Evolutionary conservation across 1,140 invertebrate species (phyloP).

Genomic region (Scaptomyza hsui): DNA sequence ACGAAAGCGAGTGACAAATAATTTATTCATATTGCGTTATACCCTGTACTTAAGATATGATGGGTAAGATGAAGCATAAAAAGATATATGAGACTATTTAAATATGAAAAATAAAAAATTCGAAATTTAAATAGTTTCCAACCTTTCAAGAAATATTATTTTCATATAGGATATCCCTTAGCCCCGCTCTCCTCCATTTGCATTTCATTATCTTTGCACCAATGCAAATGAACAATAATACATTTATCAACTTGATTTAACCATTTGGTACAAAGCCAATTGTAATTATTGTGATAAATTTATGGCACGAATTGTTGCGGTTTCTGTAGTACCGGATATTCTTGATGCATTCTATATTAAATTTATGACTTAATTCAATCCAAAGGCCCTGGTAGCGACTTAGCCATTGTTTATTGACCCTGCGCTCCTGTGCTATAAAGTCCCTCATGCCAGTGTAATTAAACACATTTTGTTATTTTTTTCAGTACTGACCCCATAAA

Average conservation of each 20-base stretch:
- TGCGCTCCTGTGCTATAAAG: neutral
- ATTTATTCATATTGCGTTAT: neutral
- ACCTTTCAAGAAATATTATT: too few relatives aligned
- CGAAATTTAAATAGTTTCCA: too few relatives aligned
- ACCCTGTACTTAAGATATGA: neutral
- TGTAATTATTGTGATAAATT: conserved; percentile 50
- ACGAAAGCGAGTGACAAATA: conserved; percentile 11
- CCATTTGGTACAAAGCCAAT: conserved; percentile 27
- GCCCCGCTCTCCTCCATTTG: neutral
- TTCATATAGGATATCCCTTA: neutral
- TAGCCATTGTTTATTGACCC: conserved; percentile 4
- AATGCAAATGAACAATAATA: neutral
- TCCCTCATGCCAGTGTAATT: conserved; percentile 6
- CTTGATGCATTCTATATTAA: conserved; percentile 2
- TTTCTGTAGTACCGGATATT: conserved; percentile 44
- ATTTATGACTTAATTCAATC: conserved; percentile 9
- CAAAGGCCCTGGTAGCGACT: neutral
- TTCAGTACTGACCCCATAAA: conserved; percentile 51
- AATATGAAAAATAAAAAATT: too few relatives aligned
- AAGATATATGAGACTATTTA: too few relatives aligned
- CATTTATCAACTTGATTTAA: conserved; percentile 43
- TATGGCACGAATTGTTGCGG: conserved; percentile 59
- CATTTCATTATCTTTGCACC: conserved; percentile 13
- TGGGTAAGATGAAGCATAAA: too few relatives aligned
- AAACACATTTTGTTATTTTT: neutral